Conservation (phyloP, 2,113 vertebrate genomes). For the Mastomys natalensis region DNA sequence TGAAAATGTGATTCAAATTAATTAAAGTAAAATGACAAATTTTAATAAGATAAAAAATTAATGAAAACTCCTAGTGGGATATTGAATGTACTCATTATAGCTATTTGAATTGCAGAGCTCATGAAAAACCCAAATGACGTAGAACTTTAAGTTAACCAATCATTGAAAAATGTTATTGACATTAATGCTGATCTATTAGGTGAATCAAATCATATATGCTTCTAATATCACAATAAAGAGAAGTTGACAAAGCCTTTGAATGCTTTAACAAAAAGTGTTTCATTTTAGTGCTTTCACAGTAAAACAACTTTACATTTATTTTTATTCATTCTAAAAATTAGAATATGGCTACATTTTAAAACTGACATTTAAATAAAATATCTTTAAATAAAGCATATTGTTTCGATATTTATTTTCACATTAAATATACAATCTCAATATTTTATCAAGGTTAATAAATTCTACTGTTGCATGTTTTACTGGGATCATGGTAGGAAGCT, state of each 20-base stretch:
- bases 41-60: background rate
- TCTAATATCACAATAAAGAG: background rate
- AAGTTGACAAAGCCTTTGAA: background rate
- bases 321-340: background rate
- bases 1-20: constrained; percentile 13
- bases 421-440: background rate
- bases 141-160: background rate
- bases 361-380: background rate
- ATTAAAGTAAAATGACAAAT: constrained; percentile 10
- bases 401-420: background rate
- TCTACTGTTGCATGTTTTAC: background rate
- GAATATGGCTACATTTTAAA: background rate
- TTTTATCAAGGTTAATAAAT: background rate
- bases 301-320: background rate
- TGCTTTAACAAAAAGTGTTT: constrained; percentile 2
- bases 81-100: background rate
- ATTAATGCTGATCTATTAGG: background rate
- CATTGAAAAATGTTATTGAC: background rate
- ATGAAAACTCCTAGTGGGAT: background rate
- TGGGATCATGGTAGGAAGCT: background rate
- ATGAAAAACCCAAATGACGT: background rate
- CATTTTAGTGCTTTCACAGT: background rate
- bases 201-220: background rate
- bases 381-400: background rate
- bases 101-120: background rate